A percentile compares a stretch with the other conserved stretches of the same genome.
Conservation (phyloP, 2,113 vertebrate species). For the Apaloderma vittatum region DNA sequence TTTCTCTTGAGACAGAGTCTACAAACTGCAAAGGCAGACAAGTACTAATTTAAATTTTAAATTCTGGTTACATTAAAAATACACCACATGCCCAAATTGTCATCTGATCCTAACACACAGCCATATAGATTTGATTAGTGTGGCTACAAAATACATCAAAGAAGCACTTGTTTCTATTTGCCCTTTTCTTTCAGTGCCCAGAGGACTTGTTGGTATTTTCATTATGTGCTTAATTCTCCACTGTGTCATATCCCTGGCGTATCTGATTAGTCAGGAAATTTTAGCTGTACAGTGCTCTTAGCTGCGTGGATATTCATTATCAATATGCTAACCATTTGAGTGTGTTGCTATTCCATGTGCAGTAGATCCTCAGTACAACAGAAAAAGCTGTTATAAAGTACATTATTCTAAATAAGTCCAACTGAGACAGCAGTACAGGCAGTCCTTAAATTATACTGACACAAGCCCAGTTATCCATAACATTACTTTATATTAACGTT, state of each 20-base stretch:
- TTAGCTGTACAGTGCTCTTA: neutral
- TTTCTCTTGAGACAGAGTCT: neutral
- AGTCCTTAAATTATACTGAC: conserved; percentile 25
- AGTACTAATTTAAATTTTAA: conserved; percentile 1
- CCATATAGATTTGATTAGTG: neutral
- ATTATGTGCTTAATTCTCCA: neutral
- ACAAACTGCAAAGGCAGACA: neutral
- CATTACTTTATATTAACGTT: neutral
- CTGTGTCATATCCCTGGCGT: neutral
- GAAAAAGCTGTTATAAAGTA: neutral
- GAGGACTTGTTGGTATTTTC: neutral
- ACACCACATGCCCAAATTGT: neutral
- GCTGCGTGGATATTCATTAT: neutral
- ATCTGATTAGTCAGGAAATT: neutral
- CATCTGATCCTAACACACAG: neutral
- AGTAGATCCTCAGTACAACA: neutral
- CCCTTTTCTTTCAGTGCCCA: neutral
- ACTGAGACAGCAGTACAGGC: neutral
- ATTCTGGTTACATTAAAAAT: neutral
- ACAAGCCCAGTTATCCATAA: neutral
- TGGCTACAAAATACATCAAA: neutral
- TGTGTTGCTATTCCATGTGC: neutral
- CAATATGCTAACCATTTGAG: conserved; percentile 21
- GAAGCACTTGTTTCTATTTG: neutral
- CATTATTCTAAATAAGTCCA: conserved; percentile 30